Evolutionary conservation across 2,797 vertebrate species (phyloP), one percentile per base, ranked within the genome.

Genomic region (Gobio occitaniae): DNA sequence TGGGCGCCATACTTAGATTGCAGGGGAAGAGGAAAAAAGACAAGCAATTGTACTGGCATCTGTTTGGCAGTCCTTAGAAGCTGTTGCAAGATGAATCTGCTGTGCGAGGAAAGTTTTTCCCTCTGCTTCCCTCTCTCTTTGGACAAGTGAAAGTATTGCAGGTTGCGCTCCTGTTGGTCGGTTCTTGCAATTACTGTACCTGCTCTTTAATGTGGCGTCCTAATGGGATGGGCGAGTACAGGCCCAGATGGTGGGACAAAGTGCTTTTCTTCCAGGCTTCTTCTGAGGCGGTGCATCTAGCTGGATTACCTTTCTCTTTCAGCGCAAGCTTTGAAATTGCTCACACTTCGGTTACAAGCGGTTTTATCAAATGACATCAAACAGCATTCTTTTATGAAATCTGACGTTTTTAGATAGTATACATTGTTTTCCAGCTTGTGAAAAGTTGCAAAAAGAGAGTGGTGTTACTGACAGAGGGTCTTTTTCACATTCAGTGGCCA

Each of bases 181-280:
- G 89, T 74, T 92, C 91, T 92, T 87, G 92, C 92, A 93, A 95
- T 94, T 94, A 83, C 47, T 78, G 48, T 84, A 93, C 92, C 93
- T 91, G 91, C 92, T 92, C 94, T 93, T 94, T 93, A 93, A 93
- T 95, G 91, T 93, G 91, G 89, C 52, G 17, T 91, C 90, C 92
- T 94, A 94, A 95, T 94, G 92, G 93, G 92, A 91, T 88, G 90
- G 89, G 87, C 83, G 83, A 87, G 90, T 89, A 89, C 89, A 85
- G 85, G 90, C 87, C 93, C 94, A 95, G 94, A 95, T 95, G 94
- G 95, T 89, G 93, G 88, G 93, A 94, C 93, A 94, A 95, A 93
- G 94, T 94, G 92, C 72, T 90, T 94, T n/a, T 93, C 93, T 56
- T 81, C 69, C 54, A 82, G 86, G 61, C 61, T 86, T 70, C 82